phyloP scores from a whole-genome alignment of 2,113 vertebrate species.

The Cranoglanis bouderius region DNA sequence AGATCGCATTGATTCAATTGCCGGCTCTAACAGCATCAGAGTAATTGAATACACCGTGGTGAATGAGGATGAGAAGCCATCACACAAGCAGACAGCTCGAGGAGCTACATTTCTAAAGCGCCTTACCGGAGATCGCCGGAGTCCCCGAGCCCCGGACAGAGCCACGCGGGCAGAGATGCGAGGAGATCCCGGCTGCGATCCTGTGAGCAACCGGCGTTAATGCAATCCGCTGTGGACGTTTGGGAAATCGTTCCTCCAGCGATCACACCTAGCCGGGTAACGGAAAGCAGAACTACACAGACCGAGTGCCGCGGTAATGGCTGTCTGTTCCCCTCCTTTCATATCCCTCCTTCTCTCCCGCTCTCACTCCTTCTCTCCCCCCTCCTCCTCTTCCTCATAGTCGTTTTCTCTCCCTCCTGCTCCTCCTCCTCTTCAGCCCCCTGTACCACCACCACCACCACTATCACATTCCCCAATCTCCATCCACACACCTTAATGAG shows the following conservation, averaged over 20 bases:
- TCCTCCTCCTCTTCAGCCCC: conserved; percentile 2
- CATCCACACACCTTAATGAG: conserved; percentile 5
- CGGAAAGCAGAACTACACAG: conserved; percentile 53
- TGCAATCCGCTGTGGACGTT: conserved; percentile 57
- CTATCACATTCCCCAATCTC: conserved; percentile 30
- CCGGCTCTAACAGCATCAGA: neutral
- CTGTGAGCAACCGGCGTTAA: neutral
- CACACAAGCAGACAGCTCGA: neutral
- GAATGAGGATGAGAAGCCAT: neutral
- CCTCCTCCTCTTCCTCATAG: conserved; percentile 23
- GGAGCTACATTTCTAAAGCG: too few relatives aligned
- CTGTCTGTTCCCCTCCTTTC: conserved; percentile 65
- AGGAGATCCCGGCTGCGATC: neutral
- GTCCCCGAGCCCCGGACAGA: conserved; percentile 14
- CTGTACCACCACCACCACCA: conserved; percentile 39
- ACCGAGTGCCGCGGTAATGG: conserved; percentile 69
- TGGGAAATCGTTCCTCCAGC: conserved; percentile 11
- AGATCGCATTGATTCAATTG: neutral
- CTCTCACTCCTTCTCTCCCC: conserved; percentile 46
- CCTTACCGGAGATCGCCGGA: conserved; percentile 32
- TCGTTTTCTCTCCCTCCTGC: conserved; percentile 41
- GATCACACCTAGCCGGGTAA: conserved; percentile 47
- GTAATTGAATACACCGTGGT: neutral
- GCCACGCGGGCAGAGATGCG: conserved; percentile 26
- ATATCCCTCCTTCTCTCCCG: conserved; percentile 55